phyloP scores from a whole-genome alignment of 2,797 vertebrate genomes.

The Australoheros facetus region DNA sequence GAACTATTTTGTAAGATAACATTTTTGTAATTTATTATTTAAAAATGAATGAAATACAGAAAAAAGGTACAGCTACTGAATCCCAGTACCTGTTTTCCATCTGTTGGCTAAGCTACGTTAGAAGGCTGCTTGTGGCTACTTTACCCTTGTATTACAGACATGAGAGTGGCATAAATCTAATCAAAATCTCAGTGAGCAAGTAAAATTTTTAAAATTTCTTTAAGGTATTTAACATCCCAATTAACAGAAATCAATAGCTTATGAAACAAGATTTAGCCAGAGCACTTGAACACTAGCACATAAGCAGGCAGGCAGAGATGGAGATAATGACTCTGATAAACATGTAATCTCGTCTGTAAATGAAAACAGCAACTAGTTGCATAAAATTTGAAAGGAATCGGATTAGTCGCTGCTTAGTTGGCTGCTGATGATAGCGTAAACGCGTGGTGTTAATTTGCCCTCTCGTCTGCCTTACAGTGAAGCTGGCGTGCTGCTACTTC shows the following conservation, averaged over 20 bases:
- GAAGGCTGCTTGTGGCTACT: neutral
- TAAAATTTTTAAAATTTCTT: neutral
- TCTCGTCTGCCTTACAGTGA: slow-evolving; percentile 48
- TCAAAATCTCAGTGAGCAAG: slow-evolving; percentile 7
- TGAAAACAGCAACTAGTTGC: slow-evolving; percentile 54
- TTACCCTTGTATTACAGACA: neutral
- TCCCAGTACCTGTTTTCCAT: neutral
- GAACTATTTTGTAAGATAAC: neutral
- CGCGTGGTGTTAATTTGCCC: slow-evolving; percentile 47
- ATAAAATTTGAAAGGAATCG: slow-evolving; percentile 31
- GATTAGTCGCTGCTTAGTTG: slow-evolving; percentile 48
- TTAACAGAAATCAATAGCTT: slow-evolving; percentile 39
- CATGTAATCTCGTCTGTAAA: slow-evolving; percentile 34
- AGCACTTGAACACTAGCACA: slow-evolving; percentile 31
- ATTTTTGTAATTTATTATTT: no score
- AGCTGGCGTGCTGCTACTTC: slow-evolving; percentile 54
- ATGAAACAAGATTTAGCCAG: slow-evolving; percentile 27
- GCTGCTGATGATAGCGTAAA: slow-evolving; percentile 43
- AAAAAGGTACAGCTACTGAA: no score
- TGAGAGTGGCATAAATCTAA: neutral
- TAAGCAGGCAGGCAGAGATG: slow-evolving; percentile 39
- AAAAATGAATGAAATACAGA: no score
- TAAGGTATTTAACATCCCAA: slow-evolving; percentile 15
- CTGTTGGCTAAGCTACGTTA: neutral
- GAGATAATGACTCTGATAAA: slow-evolving; percentile 34